These are phyloP conservation scores for Synaphobranchus kaupii DNA, from an alignment of 2,797 vertebrate species.

Conservation along the genomic window DNA sequence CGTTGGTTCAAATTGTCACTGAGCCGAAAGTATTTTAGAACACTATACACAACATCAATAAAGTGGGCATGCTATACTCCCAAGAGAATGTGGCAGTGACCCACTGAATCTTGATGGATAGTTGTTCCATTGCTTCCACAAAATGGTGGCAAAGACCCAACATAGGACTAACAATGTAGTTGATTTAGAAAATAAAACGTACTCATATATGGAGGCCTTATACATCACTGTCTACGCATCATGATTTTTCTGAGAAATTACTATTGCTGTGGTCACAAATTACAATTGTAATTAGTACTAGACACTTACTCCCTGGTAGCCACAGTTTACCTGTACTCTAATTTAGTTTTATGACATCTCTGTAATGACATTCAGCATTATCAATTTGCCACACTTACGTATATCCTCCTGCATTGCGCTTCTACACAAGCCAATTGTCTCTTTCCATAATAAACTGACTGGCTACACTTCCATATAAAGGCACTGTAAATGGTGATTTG, in stretches of 20 bases:
- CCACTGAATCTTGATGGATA: constrained; percentile 19
- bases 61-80: neutral
- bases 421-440: neutral
- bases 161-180: too few relatives aligned
- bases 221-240: neutral
- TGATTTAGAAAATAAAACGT: too few relatives aligned
- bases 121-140: neutral
- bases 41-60: neutral
- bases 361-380: neutral
- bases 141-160: neutral
- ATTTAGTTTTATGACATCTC: neutral
- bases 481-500: neutral
- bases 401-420: neutral
- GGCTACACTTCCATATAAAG: neutral
- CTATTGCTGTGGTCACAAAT: neutral
- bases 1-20: too few relatives aligned
- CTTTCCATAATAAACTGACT: neutral
- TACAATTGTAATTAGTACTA: neutral
- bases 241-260: neutral
- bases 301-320: neutral
- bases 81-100: neutral
- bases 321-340: neutral
- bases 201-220: neutral
- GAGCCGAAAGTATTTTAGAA: too few relatives aligned
- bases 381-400: neutral